These are phyloP conservation scores for Melikaiella ostensackeni DNA, from an alignment of 2,888 invertebrate species.

Conservation along the genomic window DNA sequence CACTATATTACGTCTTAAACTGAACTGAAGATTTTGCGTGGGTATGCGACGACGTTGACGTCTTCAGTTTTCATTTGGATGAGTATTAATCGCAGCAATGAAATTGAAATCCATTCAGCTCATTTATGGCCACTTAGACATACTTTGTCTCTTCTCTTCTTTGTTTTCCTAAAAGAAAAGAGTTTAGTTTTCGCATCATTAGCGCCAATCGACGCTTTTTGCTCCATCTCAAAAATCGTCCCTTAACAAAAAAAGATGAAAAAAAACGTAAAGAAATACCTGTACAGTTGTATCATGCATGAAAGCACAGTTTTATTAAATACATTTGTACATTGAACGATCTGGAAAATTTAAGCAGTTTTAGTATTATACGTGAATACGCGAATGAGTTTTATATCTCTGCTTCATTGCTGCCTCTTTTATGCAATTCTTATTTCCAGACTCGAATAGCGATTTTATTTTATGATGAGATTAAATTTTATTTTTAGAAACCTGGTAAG, in stretches of 20 bases:
- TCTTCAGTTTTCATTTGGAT: conserved; percentile 14
- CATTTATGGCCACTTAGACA: neutral
- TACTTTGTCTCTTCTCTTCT: neutral
- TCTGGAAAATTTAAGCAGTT: conserved; percentile 30
- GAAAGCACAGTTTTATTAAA: conserved; percentile 15
- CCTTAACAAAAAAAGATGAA: neutral
- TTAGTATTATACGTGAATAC: conserved; percentile 25
- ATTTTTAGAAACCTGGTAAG: neutral
- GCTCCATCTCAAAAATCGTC: neutral
- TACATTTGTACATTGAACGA: conserved; percentile 13
- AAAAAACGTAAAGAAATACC: neutral
- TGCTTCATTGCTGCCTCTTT: conserved; percentile 4
- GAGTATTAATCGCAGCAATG: conserved; percentile 6
- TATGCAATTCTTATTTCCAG: conserved; percentile 3
- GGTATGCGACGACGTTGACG: neutral
- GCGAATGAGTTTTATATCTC: conserved; percentile 8
- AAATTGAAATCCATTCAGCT: conserved; percentile 14
- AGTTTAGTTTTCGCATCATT: conserved; percentile 11
- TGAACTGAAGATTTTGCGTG: neutral
- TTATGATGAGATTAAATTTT: neutral
- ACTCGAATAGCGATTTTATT: neutral
- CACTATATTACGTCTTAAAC: conserved; percentile 11
- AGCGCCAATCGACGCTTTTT: conserved; percentile 11
- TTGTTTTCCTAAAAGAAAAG: conserved; percentile 12
- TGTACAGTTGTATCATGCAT: neutral